These are phyloP conservation scores for Acromyrmex charruanus DNA, from an alignment of 1,140 invertebrate species.

Conservation along the genomic window DNA sequence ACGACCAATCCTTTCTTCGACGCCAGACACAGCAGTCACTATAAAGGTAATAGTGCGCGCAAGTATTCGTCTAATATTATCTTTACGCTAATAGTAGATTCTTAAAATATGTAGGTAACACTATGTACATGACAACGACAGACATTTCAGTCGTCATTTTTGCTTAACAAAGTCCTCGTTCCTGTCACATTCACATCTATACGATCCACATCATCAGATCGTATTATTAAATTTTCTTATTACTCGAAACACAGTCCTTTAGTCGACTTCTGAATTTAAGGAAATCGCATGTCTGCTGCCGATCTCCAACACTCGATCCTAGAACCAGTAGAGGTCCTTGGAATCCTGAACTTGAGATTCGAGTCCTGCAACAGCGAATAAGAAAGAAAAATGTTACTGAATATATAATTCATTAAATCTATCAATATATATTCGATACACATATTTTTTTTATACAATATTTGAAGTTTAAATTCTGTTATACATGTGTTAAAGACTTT, in stretches of 20 bases:
- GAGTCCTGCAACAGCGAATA: conserved; percentile 78
- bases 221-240: conserved; percentile 45
- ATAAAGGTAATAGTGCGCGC: conserved; percentile 79
- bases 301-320: conserved; percentile 71
- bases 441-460: not conserved
- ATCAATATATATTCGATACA: not conserved
- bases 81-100: conserved; percentile 76
- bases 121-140: conserved; percentile 78
- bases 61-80: conserved; percentile 73
- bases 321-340: conserved; percentile 83
- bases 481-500: not conserved
- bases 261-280: conserved; percentile 40
- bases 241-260: conserved; percentile 32
- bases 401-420: not conserved
- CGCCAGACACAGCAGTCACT: conserved; percentile 74
- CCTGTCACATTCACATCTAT: not conserved
- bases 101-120: conserved; percentile 83
- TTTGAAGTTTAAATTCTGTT: not conserved
- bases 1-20: conserved; percentile 45
- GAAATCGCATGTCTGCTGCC: conserved; percentile 40
- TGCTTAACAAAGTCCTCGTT: conserved; percentile 69
- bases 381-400: not conserved
- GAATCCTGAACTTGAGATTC: conserved; percentile 82
- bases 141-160: conserved; percentile 45
- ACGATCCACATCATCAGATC: conserved; percentile 9